Base-by-base conservation (phyloP, 1,140 invertebrate genomes). In the Drosophila murphyi region DNA sequence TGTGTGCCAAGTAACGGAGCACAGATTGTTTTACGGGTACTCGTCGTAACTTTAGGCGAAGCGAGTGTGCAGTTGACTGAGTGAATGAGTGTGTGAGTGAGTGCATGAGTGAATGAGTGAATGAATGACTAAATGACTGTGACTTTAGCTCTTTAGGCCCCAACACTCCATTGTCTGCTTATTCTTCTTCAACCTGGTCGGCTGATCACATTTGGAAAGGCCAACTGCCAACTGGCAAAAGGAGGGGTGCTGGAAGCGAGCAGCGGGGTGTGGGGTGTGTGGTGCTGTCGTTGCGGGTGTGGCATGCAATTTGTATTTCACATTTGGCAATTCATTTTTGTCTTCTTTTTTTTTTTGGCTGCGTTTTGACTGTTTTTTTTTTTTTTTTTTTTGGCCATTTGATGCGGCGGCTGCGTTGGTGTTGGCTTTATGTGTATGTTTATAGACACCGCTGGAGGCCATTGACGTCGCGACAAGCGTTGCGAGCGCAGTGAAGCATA, bases 291-390 rank as follows among this genome's bases (percentile, higher is more conserved):
- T 41, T 62, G 55, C 37, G 63, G 80, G 80, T 80, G 80, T 85
- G 80, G 81, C 77, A 73, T 87, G 82, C 82, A 74, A 88, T 88
- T 88, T 82, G 79, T 87, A 79, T 79, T 83, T 63, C 69, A 60
- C 76, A 83, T 83, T 88, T 74, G 83, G 76, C 82, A 88, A 87
- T 82, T 88, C 64, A 56, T 63, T 45, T 59, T 41, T 51, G 3
- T 43, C 20, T 34, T 34, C 34, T 7, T 48, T 35, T 34, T 41
- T 32, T 31, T 10, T 45, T 56, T 70, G 50, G 47, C 52, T 75
- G 72, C 72, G 67, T 75, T 72, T 52, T 52, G 72, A 51, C 65
- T 47, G 8, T n/a, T n/a, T 12, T 12, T 12, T 12, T 54, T 12
- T 34, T 34, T n/a, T 34, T 35, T 32, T 35, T 59, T 61, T 54